Conservation (phyloP, 2,888 invertebrate species). For the Elegia similella region DNA sequence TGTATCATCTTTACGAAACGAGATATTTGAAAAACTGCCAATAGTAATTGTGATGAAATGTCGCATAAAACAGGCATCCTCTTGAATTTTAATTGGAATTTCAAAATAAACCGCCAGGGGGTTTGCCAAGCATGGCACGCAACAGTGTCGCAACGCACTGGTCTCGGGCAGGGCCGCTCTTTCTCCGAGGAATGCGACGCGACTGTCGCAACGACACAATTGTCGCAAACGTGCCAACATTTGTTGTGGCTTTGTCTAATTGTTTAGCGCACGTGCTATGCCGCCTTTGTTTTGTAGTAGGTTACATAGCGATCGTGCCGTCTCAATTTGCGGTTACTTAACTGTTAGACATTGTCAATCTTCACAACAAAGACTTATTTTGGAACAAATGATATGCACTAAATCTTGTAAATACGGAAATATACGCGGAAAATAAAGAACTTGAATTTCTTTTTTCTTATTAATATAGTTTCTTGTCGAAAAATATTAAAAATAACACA, state of each 20-base stretch:
- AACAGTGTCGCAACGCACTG: constrained; percentile 54
- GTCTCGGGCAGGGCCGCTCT: constrained; percentile 62
- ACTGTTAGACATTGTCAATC: constrained; percentile 7
- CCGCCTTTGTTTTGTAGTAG: constrained; percentile 27
- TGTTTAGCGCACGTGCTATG: constrained; percentile 36
- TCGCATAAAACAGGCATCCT: constrained; percentile 45
- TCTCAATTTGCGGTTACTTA: constrained; percentile 12
- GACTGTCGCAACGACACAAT: constrained; percentile 28
- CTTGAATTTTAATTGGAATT: constrained; percentile 69
- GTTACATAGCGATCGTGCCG: constrained; percentile 20
- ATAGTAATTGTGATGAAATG: constrained; percentile 50
- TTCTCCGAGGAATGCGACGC: constrained; percentile 63
- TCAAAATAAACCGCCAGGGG: constrained; percentile 55
- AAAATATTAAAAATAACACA: too few relatives aligned
- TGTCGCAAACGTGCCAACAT: constrained; percentile 33
- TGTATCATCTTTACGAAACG: constrained; percentile 24
- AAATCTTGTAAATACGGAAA: too few relatives aligned
- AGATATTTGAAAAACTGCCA: constrained; percentile 35
- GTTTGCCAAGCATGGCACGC: constrained; percentile 57
- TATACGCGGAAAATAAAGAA: too few relatives aligned
- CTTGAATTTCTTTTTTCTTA: too few relatives aligned
- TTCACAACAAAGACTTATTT: neutral
- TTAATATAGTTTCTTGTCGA: too few relatives aligned
- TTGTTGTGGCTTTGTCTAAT: constrained; percentile 38
- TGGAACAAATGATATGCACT: too few relatives aligned